A percentile compares a stretch with the other conserved stretches of the same genome.
phyloP scores from a whole-genome alignment of 1,140 invertebrate genomes.

The Melipona quadrifasciata region DNA sequence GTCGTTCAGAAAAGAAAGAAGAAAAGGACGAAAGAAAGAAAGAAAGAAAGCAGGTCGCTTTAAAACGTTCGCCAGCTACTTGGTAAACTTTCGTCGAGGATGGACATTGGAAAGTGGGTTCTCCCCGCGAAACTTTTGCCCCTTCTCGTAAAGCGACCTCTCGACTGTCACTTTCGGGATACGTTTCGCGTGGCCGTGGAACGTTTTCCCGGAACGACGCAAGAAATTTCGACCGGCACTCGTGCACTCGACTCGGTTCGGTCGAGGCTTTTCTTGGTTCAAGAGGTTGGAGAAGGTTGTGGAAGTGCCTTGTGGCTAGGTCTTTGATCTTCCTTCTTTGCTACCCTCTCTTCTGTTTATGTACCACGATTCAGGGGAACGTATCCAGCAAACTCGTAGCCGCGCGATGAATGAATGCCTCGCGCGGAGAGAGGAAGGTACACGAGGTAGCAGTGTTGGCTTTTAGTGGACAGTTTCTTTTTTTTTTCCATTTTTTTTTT shows the following conservation, averaged over 20 bases:
- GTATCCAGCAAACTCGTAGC: conserved; percentile 7
- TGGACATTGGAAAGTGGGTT: neutral
- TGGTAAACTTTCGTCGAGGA: neutral
- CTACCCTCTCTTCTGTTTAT: neutral
- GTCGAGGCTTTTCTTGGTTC: conserved; percentile 1
- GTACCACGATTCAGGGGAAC: neutral
- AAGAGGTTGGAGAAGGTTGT: neutral
- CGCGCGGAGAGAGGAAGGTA: neutral
- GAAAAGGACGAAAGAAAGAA: neutral
- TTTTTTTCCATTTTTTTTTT: too few relatives aligned
- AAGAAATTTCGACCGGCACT: conserved; percentile 1
- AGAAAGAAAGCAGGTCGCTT: conserved; percentile 11
- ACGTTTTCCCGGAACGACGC: neutral
- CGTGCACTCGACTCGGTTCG: neutral
- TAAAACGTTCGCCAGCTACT: conserved; percentile 1
- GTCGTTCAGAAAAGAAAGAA: neutral
- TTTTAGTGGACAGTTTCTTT: neutral
- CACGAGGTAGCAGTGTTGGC: neutral
- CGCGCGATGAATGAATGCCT: conserved; percentile 23
- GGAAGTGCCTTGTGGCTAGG: neutral
- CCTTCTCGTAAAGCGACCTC: neutral
- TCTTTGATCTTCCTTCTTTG: conserved; percentile 25
- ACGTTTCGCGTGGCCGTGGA: neutral
- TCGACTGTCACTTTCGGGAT: conserved; percentile 19
- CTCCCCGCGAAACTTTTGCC: neutral